Percentiles rank a stretch among this genome's conserved stretches.
phyloP scores from a whole-genome alignment of 2,797 vertebrate genomes.

The Erpetoichthys calabaricus region DNA sequence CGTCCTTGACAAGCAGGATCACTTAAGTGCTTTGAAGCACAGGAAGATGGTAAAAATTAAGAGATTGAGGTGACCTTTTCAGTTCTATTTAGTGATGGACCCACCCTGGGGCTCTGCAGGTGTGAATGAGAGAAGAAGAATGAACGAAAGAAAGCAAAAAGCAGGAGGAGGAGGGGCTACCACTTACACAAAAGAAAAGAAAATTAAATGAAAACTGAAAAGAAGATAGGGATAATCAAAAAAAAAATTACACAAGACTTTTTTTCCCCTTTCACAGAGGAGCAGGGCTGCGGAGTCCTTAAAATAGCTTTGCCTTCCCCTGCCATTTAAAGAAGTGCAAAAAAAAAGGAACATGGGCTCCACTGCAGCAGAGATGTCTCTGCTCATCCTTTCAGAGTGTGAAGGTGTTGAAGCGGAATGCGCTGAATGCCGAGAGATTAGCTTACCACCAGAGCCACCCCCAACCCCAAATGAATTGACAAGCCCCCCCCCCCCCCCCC shows the following conservation, averaged over 20 bases:
- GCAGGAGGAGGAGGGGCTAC: no score
- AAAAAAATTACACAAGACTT: slow-evolving; percentile 27
- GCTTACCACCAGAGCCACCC: not conserved
- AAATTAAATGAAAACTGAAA: no score
- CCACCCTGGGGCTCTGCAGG: slow-evolving; percentile 36
- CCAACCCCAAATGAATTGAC: no score
- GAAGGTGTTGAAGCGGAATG: slow-evolving; percentile 5
- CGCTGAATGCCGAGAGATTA: not conserved
- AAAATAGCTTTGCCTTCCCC: not conserved
- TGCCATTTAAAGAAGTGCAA: slow-evolving; percentile 13
- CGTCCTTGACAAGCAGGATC: slow-evolving; percentile 10
- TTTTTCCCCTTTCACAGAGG: slow-evolving; percentile 20
- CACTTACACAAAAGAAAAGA: no score
- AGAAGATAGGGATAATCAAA: slow-evolving; percentile 18
- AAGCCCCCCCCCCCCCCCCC: no score
- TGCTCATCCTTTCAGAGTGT: no score
- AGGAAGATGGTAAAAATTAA: not conserved
- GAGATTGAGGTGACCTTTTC: not conserved
- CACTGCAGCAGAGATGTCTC: slow-evolving; percentile 4
- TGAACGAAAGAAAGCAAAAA: slow-evolving; percentile 14
- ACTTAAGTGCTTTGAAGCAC: slow-evolving; percentile 4
- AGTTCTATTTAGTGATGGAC: slow-evolving; percentile 20
- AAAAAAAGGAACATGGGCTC: slow-evolving; percentile 8
- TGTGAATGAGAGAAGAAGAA: slow-evolving; percentile 21
- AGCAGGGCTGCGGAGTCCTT: not conserved